These are phyloP conservation scores for Lethenteron camtschaticum DNA, from an alignment of 2,113 vertebrate genomes.

Conservation along the genomic window DNA sequence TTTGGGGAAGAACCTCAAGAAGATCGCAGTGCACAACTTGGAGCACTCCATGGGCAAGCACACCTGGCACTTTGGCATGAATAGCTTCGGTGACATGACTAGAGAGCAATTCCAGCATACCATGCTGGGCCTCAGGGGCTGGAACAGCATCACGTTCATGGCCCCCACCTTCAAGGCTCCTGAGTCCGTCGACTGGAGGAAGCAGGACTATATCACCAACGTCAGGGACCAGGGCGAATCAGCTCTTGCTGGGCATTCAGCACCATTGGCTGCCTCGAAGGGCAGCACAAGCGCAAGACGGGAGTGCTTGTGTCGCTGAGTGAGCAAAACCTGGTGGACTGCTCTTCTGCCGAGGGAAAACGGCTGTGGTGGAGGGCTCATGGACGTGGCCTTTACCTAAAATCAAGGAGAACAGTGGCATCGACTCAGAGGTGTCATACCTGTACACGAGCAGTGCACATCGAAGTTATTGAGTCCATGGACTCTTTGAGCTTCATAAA, in stretches of 20 bases:
- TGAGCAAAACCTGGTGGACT: conserved; percentile 39
- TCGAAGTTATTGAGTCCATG: too few species aligned
- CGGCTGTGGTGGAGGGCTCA: conserved; percentile 35
- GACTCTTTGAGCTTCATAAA: too few species aligned
- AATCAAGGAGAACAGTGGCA: conserved; percentile 22
- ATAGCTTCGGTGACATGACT: conserved; percentile 92
- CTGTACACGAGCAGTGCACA: conserved; percentile 20
- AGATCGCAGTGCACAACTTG: conserved; percentile 67
- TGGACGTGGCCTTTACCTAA: conserved; percentile 33
- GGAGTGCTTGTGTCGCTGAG: conserved; percentile 29
- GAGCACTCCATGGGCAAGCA: conserved; percentile 55
- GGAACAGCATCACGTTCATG: too few species aligned
- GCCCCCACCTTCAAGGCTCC: too few species aligned
- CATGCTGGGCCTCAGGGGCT: too few species aligned
- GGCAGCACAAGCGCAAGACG: conserved; percentile 27
- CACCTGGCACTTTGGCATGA: conserved; percentile 55
- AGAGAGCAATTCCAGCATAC: conserved; percentile 9
- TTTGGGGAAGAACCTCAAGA: conserved; percentile 82
- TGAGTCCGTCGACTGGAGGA: too few species aligned
- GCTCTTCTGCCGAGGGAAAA: conserved; percentile 27
- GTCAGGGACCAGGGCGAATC: conserved; percentile 22
- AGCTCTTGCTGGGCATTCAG: conserved; percentile 44
- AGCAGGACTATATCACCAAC: too few species aligned
- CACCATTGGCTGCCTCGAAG: conserved; percentile 36
- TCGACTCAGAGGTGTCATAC: conserved; percentile 23